Evolutionary conservation across 2,797 vertebrate species (phyloP).

Genomic region (Spondyliosoma cantharus): DNA sequence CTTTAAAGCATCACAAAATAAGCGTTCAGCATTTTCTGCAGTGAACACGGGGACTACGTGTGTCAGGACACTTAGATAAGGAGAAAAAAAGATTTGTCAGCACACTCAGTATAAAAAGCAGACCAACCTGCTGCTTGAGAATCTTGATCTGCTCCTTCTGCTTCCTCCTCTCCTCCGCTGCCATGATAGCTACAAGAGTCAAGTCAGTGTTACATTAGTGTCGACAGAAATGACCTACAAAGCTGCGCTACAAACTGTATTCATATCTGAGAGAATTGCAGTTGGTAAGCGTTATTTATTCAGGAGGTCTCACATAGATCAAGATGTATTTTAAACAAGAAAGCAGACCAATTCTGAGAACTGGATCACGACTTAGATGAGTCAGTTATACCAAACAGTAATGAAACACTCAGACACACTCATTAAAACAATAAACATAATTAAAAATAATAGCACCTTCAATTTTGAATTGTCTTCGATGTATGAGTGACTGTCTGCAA

Average conservation of each 20-base stretch:
- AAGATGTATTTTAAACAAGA: slow-evolving; percentile 18
- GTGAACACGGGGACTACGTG: slow-evolving; percentile 30
- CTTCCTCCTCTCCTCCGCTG: slow-evolving; percentile 96
- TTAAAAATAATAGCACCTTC: not conserved
- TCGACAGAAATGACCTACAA: slow-evolving; percentile 42
- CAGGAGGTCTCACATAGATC: slow-evolving; percentile 15
- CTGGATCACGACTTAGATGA: not conserved
- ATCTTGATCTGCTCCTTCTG: slow-evolving; percentile 99
- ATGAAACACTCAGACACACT: not conserved
- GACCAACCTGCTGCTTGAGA: slow-evolving; percentile 96
- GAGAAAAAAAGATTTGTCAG: slow-evolving; percentile 60
- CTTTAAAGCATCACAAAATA: slow-evolving; percentile 59
- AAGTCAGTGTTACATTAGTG: slow-evolving; percentile 48
- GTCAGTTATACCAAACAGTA: not conserved
- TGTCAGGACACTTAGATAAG: slow-evolving; percentile 69
- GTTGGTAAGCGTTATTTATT: slow-evolving; percentile 40
- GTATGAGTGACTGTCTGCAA: too few relatives aligned
- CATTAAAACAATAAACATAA: not conserved
- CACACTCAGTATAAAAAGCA: slow-evolving; percentile 36
- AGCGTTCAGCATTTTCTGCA: slow-evolving; percentile 58
- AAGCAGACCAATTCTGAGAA: not conserved
- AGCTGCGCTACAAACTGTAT: slow-evolving; percentile 7
- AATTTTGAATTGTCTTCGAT: too few relatives aligned
- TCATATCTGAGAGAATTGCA: slow-evolving; percentile 23
- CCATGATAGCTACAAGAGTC: slow-evolving; percentile 93